Evolutionary conservation across 2,888 invertebrate genomes (phyloP).

Genomic region (Drosophila quinaria): DNA sequence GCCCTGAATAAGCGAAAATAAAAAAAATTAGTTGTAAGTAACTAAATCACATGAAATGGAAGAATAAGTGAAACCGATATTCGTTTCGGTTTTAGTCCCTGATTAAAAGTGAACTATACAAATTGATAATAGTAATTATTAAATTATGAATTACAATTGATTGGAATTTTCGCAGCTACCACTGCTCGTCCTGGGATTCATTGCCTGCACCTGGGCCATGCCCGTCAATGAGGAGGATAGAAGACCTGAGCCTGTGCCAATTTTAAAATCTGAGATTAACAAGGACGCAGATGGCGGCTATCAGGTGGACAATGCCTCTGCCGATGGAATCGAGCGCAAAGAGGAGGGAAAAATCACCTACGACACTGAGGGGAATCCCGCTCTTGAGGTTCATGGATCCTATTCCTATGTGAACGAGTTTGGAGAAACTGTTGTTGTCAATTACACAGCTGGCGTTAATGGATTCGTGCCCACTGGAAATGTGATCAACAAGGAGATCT

Average conservation of each 20-base stretch:
- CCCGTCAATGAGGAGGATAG: constrained; percentile 51
- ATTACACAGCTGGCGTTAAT: constrained; percentile 84
- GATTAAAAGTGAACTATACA: no score
- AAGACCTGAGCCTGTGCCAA: constrained; percentile 53
- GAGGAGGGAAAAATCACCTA: constrained; percentile 73
- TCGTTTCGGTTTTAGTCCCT: no score
- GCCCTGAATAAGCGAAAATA: no score
- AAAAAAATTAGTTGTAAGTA: no score
- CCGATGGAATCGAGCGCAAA: constrained; percentile 78
- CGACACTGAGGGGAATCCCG: constrained; percentile 74
- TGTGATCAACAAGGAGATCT: constrained; percentile 80
- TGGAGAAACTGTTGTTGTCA: constrained; percentile 82
- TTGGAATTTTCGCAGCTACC: constrained; percentile 52
- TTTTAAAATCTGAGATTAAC: constrained; percentile 74
- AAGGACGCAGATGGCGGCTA: constrained; percentile 81
- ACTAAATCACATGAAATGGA: no score
- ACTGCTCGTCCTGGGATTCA: constrained; percentile 45
- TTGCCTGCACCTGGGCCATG: constrained; percentile 47
- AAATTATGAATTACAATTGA: no score
- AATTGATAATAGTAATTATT: no score
- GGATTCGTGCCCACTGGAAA: constrained; percentile 84
- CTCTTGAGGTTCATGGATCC: constrained; percentile 80
- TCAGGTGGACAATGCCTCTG: constrained; percentile 64
- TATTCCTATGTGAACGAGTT: constrained; percentile 82
- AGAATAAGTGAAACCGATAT: no score